Percentiles rank a stretch among this genome's conserved stretches.
These are phyloP conservation scores for Cynoglossus semilaevis DNA, from an alignment of 2,113 vertebrate species.

Conservation along the genomic window DNA sequence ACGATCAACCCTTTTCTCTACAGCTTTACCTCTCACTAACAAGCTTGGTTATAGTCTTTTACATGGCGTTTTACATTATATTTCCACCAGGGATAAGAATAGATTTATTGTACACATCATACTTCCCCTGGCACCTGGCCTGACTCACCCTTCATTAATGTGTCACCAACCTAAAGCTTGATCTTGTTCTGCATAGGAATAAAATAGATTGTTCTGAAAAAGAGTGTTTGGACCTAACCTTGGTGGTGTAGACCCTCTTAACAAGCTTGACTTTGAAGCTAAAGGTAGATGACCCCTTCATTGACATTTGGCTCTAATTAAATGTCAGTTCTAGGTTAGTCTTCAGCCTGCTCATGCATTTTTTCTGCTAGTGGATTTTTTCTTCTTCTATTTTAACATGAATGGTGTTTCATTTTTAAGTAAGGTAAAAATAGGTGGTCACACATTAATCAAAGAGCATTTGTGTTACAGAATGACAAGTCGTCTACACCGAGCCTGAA, in stretches of 20 bases:
- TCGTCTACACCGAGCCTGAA: slow-evolving; percentile 93
- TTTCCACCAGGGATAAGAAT: slow-evolving; percentile 31
- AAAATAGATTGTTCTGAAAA: slow-evolving; percentile 53
- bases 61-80: slow-evolving; percentile 21
- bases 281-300: slow-evolving; percentile 39
- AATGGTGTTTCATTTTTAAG: slow-evolving; percentile 9
- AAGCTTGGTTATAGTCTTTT: slow-evolving; percentile 2
- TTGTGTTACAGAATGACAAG: slow-evolving; percentile 87
- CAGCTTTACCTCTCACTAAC: slow-evolving; percentile 20
- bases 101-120: slow-evolving; percentile 38
- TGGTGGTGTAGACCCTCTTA: slow-evolving; percentile 40
- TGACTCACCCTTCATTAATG: slow-evolving; percentile 23
- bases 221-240: slow-evolving; percentile 35
- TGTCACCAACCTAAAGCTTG: slow-evolving; percentile 37
- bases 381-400: slow-evolving; percentile 9
- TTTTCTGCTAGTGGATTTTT: slow-evolving; percentile 36
- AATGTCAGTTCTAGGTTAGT: slow-evolving; percentile 69
- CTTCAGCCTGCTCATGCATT: slow-evolving; percentile 55
- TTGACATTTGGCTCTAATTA: slow-evolving; percentile 60
- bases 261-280: slow-evolving; percentile 55
- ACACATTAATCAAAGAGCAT: slow-evolving; percentile 19
- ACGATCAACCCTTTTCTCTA: background rate
- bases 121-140: slow-evolving; percentile 17
- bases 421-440: slow-evolving; percentile 8
- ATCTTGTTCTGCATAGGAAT: slow-evolving; percentile 12